Evolutionary conservation across 2,888 invertebrate species (phyloP).

Genomic region (Cacoxenus indagator): DNA sequence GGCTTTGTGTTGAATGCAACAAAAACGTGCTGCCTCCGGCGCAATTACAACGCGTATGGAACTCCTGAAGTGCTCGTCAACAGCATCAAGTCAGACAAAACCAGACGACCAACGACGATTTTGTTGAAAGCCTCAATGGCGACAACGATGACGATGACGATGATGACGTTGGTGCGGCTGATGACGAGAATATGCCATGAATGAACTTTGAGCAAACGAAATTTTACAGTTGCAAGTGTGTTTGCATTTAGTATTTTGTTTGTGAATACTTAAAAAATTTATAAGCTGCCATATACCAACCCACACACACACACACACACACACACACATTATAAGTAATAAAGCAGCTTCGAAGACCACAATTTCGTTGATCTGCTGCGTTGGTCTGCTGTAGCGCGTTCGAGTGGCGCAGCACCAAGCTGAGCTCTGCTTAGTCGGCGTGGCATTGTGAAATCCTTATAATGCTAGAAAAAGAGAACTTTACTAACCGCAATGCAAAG

Average conservation of each 20-base stretch:
- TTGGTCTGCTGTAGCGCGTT: too few species aligned
- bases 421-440: too few species aligned
- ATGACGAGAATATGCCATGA: neutral
- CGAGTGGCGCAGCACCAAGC: too few species aligned
- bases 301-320: neutral
- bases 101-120: neutral
- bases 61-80: conserved; percentile 7
- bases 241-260: too few species aligned
- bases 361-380: too few species aligned
- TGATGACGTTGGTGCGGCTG: neutral
- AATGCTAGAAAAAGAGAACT: neutral
- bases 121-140: neutral
- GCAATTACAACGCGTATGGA: conserved; percentile 16
- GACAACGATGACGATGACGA: neutral
- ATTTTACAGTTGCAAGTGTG: too few species aligned
- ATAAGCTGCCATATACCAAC: neutral
- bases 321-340: neutral
- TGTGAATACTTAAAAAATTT: too few species aligned
- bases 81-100: neutral
- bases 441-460: neutral
- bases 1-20: neutral
- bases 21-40: neutral
- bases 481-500: neutral
- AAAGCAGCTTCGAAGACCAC: too few species aligned
- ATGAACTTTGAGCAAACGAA: neutral